Base-by-base conservation (phyloP, 2,888 invertebrate genomes). In the Chouioia cunea region DNA sequence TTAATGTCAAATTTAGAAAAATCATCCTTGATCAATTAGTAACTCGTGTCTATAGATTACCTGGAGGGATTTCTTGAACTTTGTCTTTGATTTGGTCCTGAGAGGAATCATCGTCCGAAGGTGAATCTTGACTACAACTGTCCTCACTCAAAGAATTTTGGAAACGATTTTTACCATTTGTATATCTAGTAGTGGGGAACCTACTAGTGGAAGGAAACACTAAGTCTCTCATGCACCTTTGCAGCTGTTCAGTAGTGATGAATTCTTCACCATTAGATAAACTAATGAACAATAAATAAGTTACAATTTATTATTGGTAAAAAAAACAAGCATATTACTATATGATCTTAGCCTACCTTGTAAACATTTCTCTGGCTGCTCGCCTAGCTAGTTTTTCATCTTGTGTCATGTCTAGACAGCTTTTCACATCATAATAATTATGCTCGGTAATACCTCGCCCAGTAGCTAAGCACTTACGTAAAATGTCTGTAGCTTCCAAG, bases 361-460 rank as follows among this genome's bases (percentile, higher is more conserved):
- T 91, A 83, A 97, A 97, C 74, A 97, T 90, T 83, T 95, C 93
- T 65, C 93, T 88, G 0, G 96, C 97, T 0, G 97, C 96, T 86
- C 92, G 92, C 73, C 95, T 90, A 0, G 96, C 95, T 43, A 95
- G 89, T 71, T 95, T 95, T 83, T 97, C 97, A 78, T 95, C 92
- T 58, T 93, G 90, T 4, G 94, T 93, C 87, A 95, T 96, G 0
- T 91, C 91, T 15, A 97, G 88, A 80, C 96, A 97, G 64, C 92
- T 90, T 78, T 90, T 90, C 0, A 93, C 91, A 79, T 93, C 93
- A 62, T 91, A 87, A 79, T 91, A 90, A 83, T 93, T 94, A 58
- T 91, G 90, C 69, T 92, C 90, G 0, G 90, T 92, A 6, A 94
- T 92, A 6, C 93, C 94, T 86, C 89, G 89, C 12, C 93, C 92